These are phyloP conservation scores for Phodopus roborovskii DNA, from an alignment of 2,113 vertebrate genomes.

Conservation along the genomic window DNA sequence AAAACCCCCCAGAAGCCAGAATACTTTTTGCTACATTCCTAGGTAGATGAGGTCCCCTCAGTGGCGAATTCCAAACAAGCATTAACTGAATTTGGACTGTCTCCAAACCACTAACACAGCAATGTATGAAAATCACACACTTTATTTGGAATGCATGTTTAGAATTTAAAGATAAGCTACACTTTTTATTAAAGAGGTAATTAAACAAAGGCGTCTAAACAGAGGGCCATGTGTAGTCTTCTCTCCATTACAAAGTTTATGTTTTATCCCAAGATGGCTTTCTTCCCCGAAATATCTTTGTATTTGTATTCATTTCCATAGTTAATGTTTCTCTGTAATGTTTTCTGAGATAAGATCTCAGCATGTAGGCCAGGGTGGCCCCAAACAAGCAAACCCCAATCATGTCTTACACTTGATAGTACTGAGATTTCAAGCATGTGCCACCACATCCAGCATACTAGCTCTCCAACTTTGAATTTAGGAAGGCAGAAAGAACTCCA, in stretches of 20 bases:
- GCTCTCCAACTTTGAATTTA: constrained; percentile 49
- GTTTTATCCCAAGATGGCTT: not conserved
- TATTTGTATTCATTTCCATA: constrained; percentile 20
- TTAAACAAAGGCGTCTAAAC: not conserved
- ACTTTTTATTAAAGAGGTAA: constrained; percentile 40
- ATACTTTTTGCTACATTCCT: not conserved
- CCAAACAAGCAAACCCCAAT: not conserved
- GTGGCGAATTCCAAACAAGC: constrained; percentile 22
- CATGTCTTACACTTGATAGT: not conserved
- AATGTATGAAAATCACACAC: constrained; percentile 16
- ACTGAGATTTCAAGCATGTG: not conserved
- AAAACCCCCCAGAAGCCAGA: constrained; percentile 10
- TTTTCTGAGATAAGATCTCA: not conserved
- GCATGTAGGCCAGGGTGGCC: not conserved
- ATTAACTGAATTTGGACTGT: not conserved
- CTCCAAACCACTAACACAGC: not conserved
- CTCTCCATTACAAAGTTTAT: constrained; percentile 10
- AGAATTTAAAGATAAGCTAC: constrained; percentile 33
- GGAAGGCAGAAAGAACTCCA: not conserved
- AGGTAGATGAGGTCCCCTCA: not conserved
- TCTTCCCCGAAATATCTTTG: not conserved
- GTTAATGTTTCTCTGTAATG: not conserved
- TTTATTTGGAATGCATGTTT: constrained; percentile 40
- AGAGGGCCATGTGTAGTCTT: not conserved
- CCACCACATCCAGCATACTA: not conserved